phyloP scores from a whole-genome alignment of 2,113 vertebrate species.

The Microcebus murinus region DNA sequence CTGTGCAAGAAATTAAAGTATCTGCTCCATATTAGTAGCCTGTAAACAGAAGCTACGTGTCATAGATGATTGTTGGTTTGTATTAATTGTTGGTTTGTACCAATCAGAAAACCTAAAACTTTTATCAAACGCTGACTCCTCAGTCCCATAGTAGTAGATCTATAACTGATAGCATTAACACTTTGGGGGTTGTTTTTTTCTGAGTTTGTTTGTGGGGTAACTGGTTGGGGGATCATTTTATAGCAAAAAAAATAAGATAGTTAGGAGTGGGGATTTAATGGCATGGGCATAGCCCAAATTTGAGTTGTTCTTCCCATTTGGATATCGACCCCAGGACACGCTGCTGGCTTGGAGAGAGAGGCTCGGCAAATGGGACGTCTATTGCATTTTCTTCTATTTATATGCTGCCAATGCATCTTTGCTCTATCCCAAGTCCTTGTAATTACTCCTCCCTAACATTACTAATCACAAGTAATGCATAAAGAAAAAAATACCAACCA shows the following conservation, averaged over 20 bases:
- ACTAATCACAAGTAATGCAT: not conserved
- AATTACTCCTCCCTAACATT: not conserved
- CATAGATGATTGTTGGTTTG: not conserved
- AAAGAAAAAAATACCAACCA: not conserved
- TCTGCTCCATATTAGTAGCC: not conserved
- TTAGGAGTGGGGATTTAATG: not conserved
- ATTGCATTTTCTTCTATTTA: not conserved
- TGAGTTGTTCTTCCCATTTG: not conserved
- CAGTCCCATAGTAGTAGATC: not conserved
- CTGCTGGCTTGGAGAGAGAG: not conserved
- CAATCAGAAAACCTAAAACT: not conserved
- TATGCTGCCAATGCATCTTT: not conserved
- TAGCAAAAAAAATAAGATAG: not conserved
- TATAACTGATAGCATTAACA: not conserved
- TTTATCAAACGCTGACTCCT: not conserved
- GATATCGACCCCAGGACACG: not conserved
- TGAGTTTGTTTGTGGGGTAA: not conserved
- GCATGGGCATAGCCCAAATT: not conserved
- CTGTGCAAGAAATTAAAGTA: not conserved
- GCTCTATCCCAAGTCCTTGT: not conserved
- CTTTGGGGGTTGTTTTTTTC: not conserved
- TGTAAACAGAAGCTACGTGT: not conserved
- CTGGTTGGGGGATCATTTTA: not conserved
- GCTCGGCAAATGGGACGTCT: not conserved
- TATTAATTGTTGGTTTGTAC: not conserved